A percentile compares a stretch with the other conserved stretches of the same genome.
These are phyloP conservation scores for Ispidina picta DNA, from an alignment of 2,797 vertebrate genomes.

Conservation along the genomic window DNA sequence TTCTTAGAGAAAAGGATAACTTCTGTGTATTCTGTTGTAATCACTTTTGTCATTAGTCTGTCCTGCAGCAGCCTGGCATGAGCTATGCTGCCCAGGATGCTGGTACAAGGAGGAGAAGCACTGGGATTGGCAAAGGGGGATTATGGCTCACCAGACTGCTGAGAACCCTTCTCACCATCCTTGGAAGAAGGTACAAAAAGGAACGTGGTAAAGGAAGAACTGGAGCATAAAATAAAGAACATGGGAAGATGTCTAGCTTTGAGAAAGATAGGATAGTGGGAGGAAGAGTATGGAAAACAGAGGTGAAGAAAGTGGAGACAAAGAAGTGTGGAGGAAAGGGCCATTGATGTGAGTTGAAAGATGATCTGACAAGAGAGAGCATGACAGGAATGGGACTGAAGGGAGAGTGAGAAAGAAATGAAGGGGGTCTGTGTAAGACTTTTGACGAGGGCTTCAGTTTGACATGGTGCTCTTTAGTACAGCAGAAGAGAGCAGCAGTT, in stretches of 20 bases:
- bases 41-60: background rate
- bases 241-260: background rate
- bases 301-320: background rate
- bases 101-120: accelerated
- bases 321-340: background rate
- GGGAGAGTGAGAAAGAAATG: background rate
- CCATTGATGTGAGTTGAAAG: background rate
- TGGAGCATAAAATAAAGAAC: background rate
- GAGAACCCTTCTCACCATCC: background rate
- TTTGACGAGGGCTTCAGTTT: background rate
- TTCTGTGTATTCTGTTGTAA: background rate
- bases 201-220: background rate
- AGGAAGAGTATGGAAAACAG: background rate
- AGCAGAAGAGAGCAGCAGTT: background rate
- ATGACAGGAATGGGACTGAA: background rate
- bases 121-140: accelerated
- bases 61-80: background rate
- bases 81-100: accelerated
- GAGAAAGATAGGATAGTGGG: background rate
- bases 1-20: background rate
- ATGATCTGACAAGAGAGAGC: background rate
- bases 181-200: background rate
- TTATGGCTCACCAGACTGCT: background rate
- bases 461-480: background rate
- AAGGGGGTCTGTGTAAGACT: background rate